Evolutionary conservation across 2,888 invertebrate genomes (phyloP).

Genomic region (Aphodius granarius): DNA sequence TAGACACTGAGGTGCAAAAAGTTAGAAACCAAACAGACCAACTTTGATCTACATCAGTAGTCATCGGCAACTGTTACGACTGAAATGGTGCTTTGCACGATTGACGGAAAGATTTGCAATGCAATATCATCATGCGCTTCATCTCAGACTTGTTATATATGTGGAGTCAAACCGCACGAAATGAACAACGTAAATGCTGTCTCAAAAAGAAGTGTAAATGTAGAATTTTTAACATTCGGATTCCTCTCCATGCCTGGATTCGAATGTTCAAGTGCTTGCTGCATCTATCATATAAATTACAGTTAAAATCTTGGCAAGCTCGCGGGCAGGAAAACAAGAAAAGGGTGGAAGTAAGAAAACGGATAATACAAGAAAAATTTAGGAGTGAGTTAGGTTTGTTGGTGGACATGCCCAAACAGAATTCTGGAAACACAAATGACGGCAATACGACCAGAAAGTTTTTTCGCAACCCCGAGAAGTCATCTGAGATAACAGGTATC

Average conservation of each 20-base stretch:
- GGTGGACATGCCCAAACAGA: constrained; percentile 28
- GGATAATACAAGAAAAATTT: constrained; percentile 18
- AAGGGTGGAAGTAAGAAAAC: constrained; percentile 8
- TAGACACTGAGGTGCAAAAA: no score
- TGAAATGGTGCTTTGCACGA: background rate
- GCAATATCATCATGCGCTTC: background rate
- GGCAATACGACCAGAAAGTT: constrained; percentile 26
- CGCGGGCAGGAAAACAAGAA: constrained; percentile 20
- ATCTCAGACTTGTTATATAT: background rate
- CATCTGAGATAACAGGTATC: constrained; percentile 2
- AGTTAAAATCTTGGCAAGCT: constrained; percentile 21
- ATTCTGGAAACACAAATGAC: constrained; percentile 31
- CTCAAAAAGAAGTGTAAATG: background rate
- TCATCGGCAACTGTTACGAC: no score
- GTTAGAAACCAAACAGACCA: no score
- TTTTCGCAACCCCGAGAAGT: constrained; percentile 3
- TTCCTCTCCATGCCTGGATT: constrained; percentile 28
- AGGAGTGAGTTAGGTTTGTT: constrained; percentile 8
- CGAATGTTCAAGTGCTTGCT: constrained; percentile 26
- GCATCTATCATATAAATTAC: constrained; percentile 25
- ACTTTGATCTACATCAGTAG: no score
- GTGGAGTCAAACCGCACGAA: background rate
- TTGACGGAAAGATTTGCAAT: constrained; percentile 2
- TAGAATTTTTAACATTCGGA: background rate
- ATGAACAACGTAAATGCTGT: background rate